phyloP scores from a whole-genome alignment of 2,113 vertebrate genomes.

The Pan troglodytes region NHGRI_mPanTro3-v2.1_pri NC_086015.1:11722001-11722500 shows the following conservation, averaged over 20 bases:
- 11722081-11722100: neutral
- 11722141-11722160: neutral
- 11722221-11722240: constrained; percentile 56
- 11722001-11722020: neutral
- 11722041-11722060: neutral
- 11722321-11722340: constrained; percentile 78
- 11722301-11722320: constrained; percentile 52
- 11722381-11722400: constrained; percentile 37
- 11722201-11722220: constrained; percentile 57
- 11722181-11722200: neutral
- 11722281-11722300: constrained; percentile 54
- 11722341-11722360: constrained; percentile 58
- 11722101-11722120: neutral
- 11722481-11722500: constrained; percentile 32
- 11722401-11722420: constrained; percentile 58
- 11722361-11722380: constrained; percentile 59
- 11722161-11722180: neutral
- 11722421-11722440: constrained; percentile 54
- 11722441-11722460: constrained; percentile 48
- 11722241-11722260: neutral
- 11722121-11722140: neutral
- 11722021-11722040: neutral
- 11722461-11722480: constrained; percentile 62
- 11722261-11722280: constrained; percentile 51
- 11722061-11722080: neutral